phyloP scores from a whole-genome alignment of 2,888 invertebrate species.

The Morpho helenor region DNA sequence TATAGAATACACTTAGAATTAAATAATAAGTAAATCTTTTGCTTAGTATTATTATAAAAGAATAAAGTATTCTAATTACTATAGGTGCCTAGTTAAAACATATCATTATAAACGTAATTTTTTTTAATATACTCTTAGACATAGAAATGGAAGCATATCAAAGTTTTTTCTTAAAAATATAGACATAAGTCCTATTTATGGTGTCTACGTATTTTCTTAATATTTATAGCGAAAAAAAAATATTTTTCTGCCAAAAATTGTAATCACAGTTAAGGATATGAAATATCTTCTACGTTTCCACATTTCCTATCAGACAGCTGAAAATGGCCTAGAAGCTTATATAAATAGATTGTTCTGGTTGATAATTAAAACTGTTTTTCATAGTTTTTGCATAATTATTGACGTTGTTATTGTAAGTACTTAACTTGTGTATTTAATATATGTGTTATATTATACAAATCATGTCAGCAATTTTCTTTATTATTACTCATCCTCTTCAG shows the following conservation, averaged over 20 bases:
- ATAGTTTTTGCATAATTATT: constrained; percentile 10
- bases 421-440: constrained; percentile 55
- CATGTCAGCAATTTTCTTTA: constrained; percentile 61
- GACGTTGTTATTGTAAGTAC: constrained; percentile 43
- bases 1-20: constrained; percentile 9
- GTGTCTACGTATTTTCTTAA: constrained; percentile 59
- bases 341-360: constrained; percentile 15
- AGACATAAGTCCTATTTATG: constrained; percentile 43
- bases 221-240: constrained; percentile 38
- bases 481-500: constrained; percentile 7
- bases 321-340: constrained; percentile 49
- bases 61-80: constrained; percentile 26
- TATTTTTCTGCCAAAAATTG: constrained; percentile 57
- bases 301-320: constrained; percentile 7
- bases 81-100: constrained; percentile 67
- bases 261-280: constrained; percentile 60
- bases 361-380: constrained; percentile 11
- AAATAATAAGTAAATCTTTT: constrained; percentile 29
- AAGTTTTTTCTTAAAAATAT: constrained; percentile 32
- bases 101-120: constrained; percentile 47
- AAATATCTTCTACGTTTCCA: constrained; percentile 52
- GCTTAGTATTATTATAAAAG: constrained; percentile 29
- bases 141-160: constrained; percentile 35
- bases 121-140: constrained; percentile 30
- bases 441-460: constrained; percentile 69